Evolutionary conservation across 2,113 vertebrate species (phyloP), one percentile per base, ranked within the genome.

Genomic region (Malurus alboscapulatus): DNA sequence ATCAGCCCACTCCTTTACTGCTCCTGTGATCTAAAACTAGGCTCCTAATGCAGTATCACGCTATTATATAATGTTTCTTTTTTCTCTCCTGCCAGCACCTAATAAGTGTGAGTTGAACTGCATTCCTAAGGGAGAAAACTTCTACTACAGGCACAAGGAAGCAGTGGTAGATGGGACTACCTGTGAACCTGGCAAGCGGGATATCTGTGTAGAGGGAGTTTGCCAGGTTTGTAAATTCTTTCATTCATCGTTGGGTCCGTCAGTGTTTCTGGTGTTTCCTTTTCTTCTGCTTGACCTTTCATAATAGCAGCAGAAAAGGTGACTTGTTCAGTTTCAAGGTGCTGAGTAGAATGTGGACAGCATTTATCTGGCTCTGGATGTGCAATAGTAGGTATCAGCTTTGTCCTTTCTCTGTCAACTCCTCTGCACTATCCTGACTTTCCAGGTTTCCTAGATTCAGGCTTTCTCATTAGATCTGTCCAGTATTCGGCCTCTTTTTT

Each of bases 61-160:
- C 7, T 51, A 24, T 34, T 66, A 51, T 36, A 11, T 48, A 75
- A 92, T 7, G 13, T 40, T 48, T 66, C n/a, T 20, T 84, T 93
- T 81, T 87, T 30, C 86, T 34, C 75, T 72, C 82, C 65, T 84
- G 53, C 47, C 92, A 99, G 99, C 98, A 2, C 98, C 98, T 50
- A 99, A 98, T 95, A 99, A 98, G 57, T 99, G 99, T 90, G 99
- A 99, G 93, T 97, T 99, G 94, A 99, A 99, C 98, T 99, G 99
- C 96, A 99, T 99, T 84, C 99, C 99, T 42, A 98, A 98, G 90
- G 99, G 99, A 92, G 99, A 99, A 92, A 99, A 98, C 96, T 99
- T 99, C 91, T 99, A 98, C 97, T 99, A 98, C 62, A 98, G 97
- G 32, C 99, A 99, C 84, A 98, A 96, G 88, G 98, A 97, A 68